phyloP scores from a whole-genome alignment of 2,113 vertebrate genomes.

The Pelobates fuscus region DNA sequence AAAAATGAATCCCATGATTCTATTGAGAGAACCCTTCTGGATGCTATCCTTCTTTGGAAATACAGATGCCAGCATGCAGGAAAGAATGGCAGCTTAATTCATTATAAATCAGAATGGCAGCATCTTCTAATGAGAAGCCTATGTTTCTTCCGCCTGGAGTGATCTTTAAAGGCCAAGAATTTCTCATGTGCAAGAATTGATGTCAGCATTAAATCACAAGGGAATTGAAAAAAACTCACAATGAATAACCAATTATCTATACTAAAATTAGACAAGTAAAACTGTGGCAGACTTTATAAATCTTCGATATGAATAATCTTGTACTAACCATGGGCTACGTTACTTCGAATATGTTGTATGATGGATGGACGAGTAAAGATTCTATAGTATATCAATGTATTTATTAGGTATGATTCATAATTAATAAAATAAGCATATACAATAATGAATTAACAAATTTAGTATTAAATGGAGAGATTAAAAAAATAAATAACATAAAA shows the following conservation, averaged over 20 bases:
- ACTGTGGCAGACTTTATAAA: slow-evolving; percentile 15
- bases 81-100: slow-evolving; percentile 15
- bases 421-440: no score
- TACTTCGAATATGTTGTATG: not conserved
- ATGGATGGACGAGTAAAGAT: slow-evolving; percentile 10
- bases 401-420: no score
- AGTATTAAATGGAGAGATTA: no score
- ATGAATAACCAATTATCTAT: slow-evolving; percentile 17
- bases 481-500: no score
- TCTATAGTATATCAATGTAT: no score
- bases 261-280: slow-evolving; percentile 27
- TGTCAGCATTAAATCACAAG: slow-evolving; percentile 15
- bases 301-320: slow-evolving; percentile 16
- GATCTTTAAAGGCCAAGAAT: slow-evolving; percentile 22
- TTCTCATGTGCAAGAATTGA: slow-evolving; percentile 11
- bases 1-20: slow-evolving; percentile 1
- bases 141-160: slow-evolving; percentile 16
- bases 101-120: slow-evolving; percentile 17
- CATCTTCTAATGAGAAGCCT: slow-evolving; percentile 23
- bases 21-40: not conserved
- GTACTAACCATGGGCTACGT: not conserved
- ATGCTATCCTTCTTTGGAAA: not conserved
- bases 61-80: slow-evolving; percentile 4
- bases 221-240: not conserved
- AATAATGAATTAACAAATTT: no score